Evolutionary conservation across 2,888 invertebrate species (phyloP), one percentile per base, ranked within the genome.

Genomic region (Dysmachus trigonus): DNA sequence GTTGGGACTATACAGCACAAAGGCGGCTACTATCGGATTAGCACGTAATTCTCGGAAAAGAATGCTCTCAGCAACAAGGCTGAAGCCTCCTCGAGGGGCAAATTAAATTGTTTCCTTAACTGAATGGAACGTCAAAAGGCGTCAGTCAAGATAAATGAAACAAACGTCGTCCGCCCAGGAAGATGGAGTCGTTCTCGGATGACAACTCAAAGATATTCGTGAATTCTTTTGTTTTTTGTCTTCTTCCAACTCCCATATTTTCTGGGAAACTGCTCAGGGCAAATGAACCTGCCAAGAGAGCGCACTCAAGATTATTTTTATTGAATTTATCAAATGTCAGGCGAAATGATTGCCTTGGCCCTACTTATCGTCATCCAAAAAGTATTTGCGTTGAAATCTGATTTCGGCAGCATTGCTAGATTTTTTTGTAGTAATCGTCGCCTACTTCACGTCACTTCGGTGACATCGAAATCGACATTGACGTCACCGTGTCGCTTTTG

Each of bases 101-200:
- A 83, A 83, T 83, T 83, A 72, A 83, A 83, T 83, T 83, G 72
- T 83, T 72, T 83, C 83, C 83, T 41, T 83, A 83, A 83, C 41
- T 83, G 72, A 41, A n/a, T 72, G 72, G 22, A 27, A 38, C 27
- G 83, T 83, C 72, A 72, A 81, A 53, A 81, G 81, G 83, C 83
- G 27, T 35, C 77, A 62, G 35, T 82, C 62, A 35, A 82, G 53
- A 82, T 82, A 62, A 82, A 82, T 82, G 62, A 62, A 33, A 82
- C 33, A 82, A 10, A 62, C 30, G 27, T 31, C 30, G 27, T 31
- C 31, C 30, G 33, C 8, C 27, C 18, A 82, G 18, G 13, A 62
- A 31, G 53, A 31, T 18, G 33, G 62, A 47, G 47, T 15, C 13
- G 27, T 1, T 77, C 77, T 77, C 47, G 47, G 6, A 77, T 77